Percentiles rank a stretch among this genome's conserved stretches.
phyloP scores from a whole-genome alignment of 2,113 vertebrate species.

The Ochotona curzoniae region DNA sequence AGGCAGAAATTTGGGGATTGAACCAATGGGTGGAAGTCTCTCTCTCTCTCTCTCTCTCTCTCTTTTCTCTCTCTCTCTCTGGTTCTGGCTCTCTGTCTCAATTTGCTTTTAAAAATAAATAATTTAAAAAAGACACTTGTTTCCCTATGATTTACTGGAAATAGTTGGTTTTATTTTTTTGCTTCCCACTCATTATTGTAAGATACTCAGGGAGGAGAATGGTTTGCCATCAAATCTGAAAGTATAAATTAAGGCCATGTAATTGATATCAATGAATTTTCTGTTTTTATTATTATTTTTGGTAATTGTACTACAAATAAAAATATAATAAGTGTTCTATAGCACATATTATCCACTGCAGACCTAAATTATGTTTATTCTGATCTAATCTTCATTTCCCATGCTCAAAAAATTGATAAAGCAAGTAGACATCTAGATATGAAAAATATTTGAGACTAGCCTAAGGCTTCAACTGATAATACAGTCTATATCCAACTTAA shows the following conservation, averaged over 20 bases:
- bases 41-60: no score
- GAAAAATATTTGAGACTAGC: not conserved
- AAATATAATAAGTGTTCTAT: conserved; percentile 21
- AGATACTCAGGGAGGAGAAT: not conserved
- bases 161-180: conserved; percentile 16
- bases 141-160: not conserved
- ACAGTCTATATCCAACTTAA: conserved; percentile 26
- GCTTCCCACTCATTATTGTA: not conserved
- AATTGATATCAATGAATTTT: conserved; percentile 4
- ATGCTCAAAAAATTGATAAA: conserved; percentile 34
- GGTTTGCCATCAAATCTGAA: conserved; percentile 4
- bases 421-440: not conserved
- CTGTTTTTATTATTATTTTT: conserved; percentile 1
- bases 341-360: not conserved
- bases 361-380: not conserved
- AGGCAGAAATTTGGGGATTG: no score
- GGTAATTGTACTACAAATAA: not conserved
- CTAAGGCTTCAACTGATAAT: not conserved
- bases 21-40: no score
- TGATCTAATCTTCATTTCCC: not conserved
- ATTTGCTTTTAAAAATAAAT: not conserved
- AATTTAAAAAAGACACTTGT: conserved; percentile 1
- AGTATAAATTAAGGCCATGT: conserved; percentile 39
- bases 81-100: no score
- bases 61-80: no score